Conservation (phyloP, 1,140 invertebrate genomes). For the Trichonephila inaurata region DNA sequence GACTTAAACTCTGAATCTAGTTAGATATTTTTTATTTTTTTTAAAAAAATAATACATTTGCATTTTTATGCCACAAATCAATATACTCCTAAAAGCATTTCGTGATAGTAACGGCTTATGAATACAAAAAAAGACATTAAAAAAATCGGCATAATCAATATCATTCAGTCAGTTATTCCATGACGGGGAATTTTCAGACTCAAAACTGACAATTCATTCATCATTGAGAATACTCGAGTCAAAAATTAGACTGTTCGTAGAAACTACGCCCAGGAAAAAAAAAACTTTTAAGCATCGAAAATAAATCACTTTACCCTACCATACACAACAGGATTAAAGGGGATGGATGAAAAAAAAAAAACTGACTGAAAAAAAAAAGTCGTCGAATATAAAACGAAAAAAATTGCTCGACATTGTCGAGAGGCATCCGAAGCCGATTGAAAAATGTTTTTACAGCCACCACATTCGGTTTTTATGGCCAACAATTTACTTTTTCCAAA, state of each 20-base stretch:
- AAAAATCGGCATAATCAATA: constrained; percentile 10
- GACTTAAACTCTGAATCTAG: not conserved
- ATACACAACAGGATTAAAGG: not conserved
- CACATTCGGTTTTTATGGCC: constrained; percentile 62
- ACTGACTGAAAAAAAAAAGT: constrained; percentile 19
- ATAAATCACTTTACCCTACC: constrained; percentile 25
- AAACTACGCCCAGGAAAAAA: not conserved
- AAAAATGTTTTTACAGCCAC: constrained; percentile 61
- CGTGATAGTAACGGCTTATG: too few species aligned
- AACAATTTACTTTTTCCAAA: constrained; percentile 59
- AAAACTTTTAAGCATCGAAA: not conserved
- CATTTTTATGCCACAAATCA: not conserved
- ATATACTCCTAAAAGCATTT: not conserved
- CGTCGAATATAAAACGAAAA: not conserved
- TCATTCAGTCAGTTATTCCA: not conserved
- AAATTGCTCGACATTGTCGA: constrained; percentile 4
- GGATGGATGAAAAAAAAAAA: not conserved
- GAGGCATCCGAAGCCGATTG: constrained; percentile 48
- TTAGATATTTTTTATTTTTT: not conserved
- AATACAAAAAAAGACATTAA: not conserved
- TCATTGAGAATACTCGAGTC: not conserved
- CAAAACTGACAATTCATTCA: constrained; percentile 21
- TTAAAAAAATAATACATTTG: not conserved
- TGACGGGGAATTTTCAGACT: not conserved
- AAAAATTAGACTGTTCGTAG: not conserved